Evolutionary conservation across 2,113 vertebrate genomes (phyloP), one percentile per base, ranked within the genome.

Genomic region (Raja brachyura): DNA sequence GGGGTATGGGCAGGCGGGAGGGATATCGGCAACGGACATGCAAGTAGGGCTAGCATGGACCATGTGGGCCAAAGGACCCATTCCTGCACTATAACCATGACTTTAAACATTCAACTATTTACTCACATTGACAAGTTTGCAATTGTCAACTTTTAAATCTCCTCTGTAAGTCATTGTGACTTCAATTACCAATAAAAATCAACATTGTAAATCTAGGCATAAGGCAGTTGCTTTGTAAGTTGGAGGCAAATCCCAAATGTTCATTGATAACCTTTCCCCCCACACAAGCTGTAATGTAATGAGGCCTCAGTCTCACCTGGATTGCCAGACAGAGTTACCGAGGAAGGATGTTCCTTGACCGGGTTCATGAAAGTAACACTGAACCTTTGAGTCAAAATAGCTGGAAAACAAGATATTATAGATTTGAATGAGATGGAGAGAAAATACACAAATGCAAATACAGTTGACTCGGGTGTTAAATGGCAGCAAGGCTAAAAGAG

Each of bases 311-410:
- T 88, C 93, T 93, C 70, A 99, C 99, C 98, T 97, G 98, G 97
- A 94, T 98, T 98, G 8, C 96, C 97, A 14, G 97, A 97, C 0
- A 94, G 95, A 1, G 95, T 90, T 31, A 95, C 95, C 85, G 94
- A 16, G 63, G 78, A 83, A 95, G 93, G 85, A 93, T 94, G 9
- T 3, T 93, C 81, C 93, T 59, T 94, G 56, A 96, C 94, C 78
- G 94, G 94, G 93, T 95, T 97, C 78, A 98, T 61, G 95, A 99
- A 99, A 74, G 93, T 94, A 0, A 96, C 97, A 48, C 97, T 97
- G 94, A 98, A 98, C 93, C 96, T 97, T 95, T 97, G 96, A 6
- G 94, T 96, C 94, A 99, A 79, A 33, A 54, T 74, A 93, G 97
- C 98, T 99, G 95, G 93, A 93, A 94, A 3, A 94, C 79, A 95